These are phyloP conservation scores for Drosophila ercepeae DNA, from an alignment of 1,140 invertebrate species.

Conservation along the genomic window DNA sequence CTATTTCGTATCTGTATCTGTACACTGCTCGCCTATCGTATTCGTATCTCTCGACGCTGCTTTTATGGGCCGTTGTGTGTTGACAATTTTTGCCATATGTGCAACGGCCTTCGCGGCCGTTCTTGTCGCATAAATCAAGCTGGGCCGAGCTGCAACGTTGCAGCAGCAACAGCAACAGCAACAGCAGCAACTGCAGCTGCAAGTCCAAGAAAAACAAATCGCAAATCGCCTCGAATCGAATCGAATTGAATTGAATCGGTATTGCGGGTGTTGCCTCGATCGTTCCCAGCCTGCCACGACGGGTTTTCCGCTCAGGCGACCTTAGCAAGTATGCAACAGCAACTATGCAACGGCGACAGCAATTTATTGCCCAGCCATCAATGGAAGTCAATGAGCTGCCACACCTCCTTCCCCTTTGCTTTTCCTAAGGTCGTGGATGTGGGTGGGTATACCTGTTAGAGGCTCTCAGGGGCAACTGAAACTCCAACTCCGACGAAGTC, in stretches of 20 bases:
- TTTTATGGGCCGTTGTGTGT: slow-evolving; percentile 63
- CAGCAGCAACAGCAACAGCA: slow-evolving; percentile 2
- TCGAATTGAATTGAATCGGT: slow-evolving; percentile 32
- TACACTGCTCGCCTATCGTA: slow-evolving; percentile 44
- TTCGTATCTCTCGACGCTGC: slow-evolving; percentile 55
- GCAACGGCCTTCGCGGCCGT: slow-evolving; percentile 68
- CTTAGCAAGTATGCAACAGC: slow-evolving; percentile 74
- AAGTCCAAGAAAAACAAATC: slow-evolving; percentile 32
- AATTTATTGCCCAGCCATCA: slow-evolving; percentile 69
- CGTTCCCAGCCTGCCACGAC: slow-evolving; percentile 50
- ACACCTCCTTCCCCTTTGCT: slow-evolving; percentile 12
- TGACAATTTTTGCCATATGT: slow-evolving; percentile 79
- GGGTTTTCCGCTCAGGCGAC: slow-evolving; percentile 57
- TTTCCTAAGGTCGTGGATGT: slow-evolving; percentile 65
- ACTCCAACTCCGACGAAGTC: slow-evolving; percentile 6
- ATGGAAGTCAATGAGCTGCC: slow-evolving; percentile 54
- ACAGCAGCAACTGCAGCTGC: slow-evolving; percentile 46
- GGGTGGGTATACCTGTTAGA: slow-evolving; percentile 51
- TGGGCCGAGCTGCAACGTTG: slow-evolving; percentile 30
- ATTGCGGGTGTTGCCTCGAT: slow-evolving; percentile 67
- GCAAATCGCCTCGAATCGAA: slow-evolving; percentile 19
- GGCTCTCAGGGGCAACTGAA: background rate
- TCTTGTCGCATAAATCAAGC: slow-evolving; percentile 75
- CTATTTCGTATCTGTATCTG: slow-evolving; percentile 43
- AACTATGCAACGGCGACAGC: slow-evolving; percentile 67